A percentile compares a stretch with the other conserved stretches of the same genome.
Conservation (phyloP, 2,888 invertebrate species). For the Lepidocyrtinus sp. region DNA sequence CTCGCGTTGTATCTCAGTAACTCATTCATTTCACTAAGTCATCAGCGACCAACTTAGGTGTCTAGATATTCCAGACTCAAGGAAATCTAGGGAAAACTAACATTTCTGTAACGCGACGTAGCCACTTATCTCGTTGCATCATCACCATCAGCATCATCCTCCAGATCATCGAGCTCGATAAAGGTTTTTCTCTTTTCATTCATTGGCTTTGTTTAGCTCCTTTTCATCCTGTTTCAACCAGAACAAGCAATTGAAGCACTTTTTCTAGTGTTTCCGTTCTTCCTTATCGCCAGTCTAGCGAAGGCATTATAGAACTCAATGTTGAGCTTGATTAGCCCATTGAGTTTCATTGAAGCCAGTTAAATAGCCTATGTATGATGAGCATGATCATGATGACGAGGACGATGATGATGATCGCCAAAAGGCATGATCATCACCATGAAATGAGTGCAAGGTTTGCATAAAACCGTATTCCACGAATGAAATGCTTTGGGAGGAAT, state of each 20-base stretch:
- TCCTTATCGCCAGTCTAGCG: constrained; percentile 18
- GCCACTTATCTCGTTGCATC: constrained; percentile 20
- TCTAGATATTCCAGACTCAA: not conserved
- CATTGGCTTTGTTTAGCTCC: constrained; percentile 20
- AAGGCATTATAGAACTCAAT: constrained; percentile 1
- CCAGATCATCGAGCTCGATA: constrained; percentile 9
- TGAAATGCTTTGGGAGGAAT: not conserved
- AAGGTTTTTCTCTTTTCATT: constrained; percentile 12
- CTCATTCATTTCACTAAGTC: not conserved
- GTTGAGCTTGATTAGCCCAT: constrained; percentile 47
- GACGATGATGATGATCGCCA: constrained; percentile 37
- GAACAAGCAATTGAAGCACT: constrained; percentile 20
- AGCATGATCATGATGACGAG: constrained; percentile 5
- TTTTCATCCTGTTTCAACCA: constrained; percentile 17
- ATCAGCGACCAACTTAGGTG: not conserved
- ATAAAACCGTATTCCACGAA: not conserved
- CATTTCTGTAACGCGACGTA: not conserved
- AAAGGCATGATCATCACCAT: constrained; percentile 24
- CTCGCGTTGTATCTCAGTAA: not conserved
- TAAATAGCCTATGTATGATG: constrained; percentile 46
- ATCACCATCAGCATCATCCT: constrained; percentile 15
- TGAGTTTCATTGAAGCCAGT: constrained; percentile 56
- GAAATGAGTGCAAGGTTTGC: constrained; percentile 20
- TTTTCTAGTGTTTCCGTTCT: not conserved
- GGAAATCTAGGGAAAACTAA: not conserved